These are phyloP conservation scores for Rhinolophus sinicus DNA, from an alignment of 2,113 vertebrate genomes.

Conservation along the genomic window DNA sequence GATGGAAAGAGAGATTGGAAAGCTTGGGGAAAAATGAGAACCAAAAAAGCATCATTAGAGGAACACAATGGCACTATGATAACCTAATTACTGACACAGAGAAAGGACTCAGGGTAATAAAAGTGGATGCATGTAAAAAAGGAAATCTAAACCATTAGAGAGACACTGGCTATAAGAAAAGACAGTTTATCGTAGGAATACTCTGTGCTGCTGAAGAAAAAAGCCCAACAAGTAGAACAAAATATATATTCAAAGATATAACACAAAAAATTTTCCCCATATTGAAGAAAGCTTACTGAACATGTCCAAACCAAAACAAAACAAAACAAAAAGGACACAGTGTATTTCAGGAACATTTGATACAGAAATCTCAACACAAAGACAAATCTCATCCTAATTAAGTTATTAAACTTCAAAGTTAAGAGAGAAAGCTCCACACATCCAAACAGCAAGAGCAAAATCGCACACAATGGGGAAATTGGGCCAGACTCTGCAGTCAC, in stretches of 20 bases:
- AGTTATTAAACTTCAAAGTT: conserved; percentile 3
- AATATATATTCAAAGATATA: neutral
- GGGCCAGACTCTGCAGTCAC: neutral
- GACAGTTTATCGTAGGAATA: conserved; percentile 14
- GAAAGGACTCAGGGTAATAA: neutral
- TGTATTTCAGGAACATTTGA: neutral
- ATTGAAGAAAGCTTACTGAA: neutral
- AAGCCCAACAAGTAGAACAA: neutral
- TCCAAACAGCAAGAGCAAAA: neutral
- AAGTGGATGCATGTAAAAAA: neutral
- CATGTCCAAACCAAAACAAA: neutral
- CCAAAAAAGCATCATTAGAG: neutral
- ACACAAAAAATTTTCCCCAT: neutral
- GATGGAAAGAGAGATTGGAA: too few species aligned
- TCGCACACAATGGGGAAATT: neutral
- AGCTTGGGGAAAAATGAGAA: too few species aligned
- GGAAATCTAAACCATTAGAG: neutral
- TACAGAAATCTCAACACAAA: conserved; percentile 17
- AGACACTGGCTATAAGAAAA: neutral
- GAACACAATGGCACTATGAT: neutral
- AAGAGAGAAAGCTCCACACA: neutral
- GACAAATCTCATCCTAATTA: neutral
- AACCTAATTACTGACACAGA: neutral
- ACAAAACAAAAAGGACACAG: neutral
- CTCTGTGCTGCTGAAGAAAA: neutral